Percentiles rank a stretch among this genome's conserved stretches.
phyloP scores from a whole-genome alignment of 2,113 vertebrate species.

The Peromyscus polionotus region DNA sequence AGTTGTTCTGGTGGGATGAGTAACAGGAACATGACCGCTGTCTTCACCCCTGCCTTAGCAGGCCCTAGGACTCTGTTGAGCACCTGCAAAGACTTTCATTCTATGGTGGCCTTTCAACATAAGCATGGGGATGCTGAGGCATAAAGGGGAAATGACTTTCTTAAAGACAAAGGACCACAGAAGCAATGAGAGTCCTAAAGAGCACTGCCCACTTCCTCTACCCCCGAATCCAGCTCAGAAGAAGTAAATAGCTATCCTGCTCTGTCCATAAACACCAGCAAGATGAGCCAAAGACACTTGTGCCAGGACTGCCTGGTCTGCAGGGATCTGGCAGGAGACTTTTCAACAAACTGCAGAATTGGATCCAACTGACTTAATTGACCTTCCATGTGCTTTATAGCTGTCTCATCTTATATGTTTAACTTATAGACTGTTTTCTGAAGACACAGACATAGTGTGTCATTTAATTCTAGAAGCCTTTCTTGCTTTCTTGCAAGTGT shows the following conservation, averaged over 20 bases:
- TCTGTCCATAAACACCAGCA: fast-evolving
- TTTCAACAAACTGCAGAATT: fast-evolving
- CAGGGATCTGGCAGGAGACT: too few species aligned
- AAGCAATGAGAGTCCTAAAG: fast-evolving
- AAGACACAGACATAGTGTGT: background rate
- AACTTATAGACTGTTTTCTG: background rate
- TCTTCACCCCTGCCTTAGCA: background rate
- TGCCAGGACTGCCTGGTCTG: background rate
- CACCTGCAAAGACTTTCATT: background rate
- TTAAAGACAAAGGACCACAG: background rate
- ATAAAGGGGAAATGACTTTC: background rate
- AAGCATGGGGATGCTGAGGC: fast-evolving
- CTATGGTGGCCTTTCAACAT: too few species aligned
- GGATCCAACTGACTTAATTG: fast-evolving
- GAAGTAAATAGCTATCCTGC: too few species aligned
- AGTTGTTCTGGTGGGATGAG: background rate
- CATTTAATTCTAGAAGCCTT: background rate
- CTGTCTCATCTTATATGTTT: background rate
- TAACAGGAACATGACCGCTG: fast-evolving
- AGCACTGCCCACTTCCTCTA: background rate
- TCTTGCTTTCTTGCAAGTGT: background rate
- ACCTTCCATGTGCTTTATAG: background rate
- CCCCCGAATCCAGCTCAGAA: background rate
- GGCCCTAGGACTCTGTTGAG: background rate
- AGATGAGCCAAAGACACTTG: background rate